phyloP scores from a whole-genome alignment of 2,888 invertebrate species.

The Drosophila pseudotalamancana region DNA sequence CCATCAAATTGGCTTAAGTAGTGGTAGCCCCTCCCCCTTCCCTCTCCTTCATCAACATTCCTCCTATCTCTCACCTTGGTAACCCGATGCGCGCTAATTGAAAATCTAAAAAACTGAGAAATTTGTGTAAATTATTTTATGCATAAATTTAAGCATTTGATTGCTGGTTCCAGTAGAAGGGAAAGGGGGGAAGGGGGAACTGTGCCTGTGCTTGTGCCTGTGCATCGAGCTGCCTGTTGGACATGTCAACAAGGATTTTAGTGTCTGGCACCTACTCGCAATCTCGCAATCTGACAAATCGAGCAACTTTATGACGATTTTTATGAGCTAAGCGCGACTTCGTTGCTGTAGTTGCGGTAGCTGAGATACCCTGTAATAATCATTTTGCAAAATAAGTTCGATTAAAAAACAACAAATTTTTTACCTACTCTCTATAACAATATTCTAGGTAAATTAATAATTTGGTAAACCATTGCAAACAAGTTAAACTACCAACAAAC shows the following conservation, averaged over 20 bases:
- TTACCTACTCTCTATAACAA: too few relatives aligned
- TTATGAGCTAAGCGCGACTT: conserved; percentile 29
- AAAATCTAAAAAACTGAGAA: conserved; percentile 69
- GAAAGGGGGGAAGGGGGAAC: too few relatives aligned
- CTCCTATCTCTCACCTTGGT: not conserved
- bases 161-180: conserved; percentile 21
- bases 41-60: not conserved
- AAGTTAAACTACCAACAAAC: too few relatives aligned
- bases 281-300: conserved; percentile 44
- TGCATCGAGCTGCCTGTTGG: conserved; percentile 1
- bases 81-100: conserved; percentile 63
- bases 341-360: not conserved
- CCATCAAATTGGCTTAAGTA: conserved; percentile 60
- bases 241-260: conserved; percentile 62
- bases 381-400: not conserved
- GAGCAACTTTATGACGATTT: conserved; percentile 50
- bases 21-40: not conserved
- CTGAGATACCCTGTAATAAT: conserved; percentile 9
- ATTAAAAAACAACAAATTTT: too few relatives aligned
- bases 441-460: too few relatives aligned
- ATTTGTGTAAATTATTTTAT: conserved; percentile 75
- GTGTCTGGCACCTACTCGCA: not conserved
- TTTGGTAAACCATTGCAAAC: too few relatives aligned
- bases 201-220: not conserved
- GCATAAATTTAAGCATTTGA: conserved; percentile 71